Percentiles rank a stretch among this genome's conserved stretches.
Evolutionary conservation across 2,113 vertebrate species (phyloP).

Genomic region (Oryzias celebensis): DNA sequence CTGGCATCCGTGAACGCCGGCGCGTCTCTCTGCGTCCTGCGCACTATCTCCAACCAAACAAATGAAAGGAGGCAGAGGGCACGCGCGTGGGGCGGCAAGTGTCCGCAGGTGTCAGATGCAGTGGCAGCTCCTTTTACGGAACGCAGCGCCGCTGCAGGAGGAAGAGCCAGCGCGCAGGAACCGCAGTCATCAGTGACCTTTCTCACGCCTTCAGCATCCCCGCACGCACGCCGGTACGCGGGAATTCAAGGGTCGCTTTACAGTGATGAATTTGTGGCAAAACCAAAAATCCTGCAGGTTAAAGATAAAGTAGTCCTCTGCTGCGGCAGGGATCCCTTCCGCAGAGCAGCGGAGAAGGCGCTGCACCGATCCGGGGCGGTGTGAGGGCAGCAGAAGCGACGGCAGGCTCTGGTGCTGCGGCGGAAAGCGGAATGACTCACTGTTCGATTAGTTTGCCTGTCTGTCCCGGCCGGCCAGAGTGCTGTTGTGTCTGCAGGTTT

Average conservation of each 20-base stretch:
- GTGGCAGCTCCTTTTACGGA: constrained; percentile 68
- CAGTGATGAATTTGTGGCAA: neutral
- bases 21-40: constrained; percentile 22
- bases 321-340: neutral
- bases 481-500: constrained; percentile 4
- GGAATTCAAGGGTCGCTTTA: neutral
- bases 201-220: neutral
- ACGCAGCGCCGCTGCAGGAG: constrained; percentile 47
- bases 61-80: constrained; percentile 19
- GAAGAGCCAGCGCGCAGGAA: constrained; percentile 39
- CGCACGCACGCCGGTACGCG: constrained; percentile 7
- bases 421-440: constrained; percentile 49
- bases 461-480: constrained; percentile 43
- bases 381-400: constrained; percentile 3
- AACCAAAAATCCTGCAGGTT: neutral
- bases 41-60: constrained; percentile 33
- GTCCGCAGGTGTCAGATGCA: constrained; percentile 28
- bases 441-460: constrained; percentile 60
- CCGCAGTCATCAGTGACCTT: constrained; percentile 62
- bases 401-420: constrained; percentile 50
- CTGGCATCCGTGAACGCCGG: constrained; percentile 47
- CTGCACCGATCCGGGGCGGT: constrained; percentile 13
- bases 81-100: constrained; percentile 5
- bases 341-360: constrained; percentile 2
- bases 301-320: neutral